Evolutionary conservation across 2,113 vertebrate species (phyloP).

Genomic region (Macroglossus sobrinus): DNA sequence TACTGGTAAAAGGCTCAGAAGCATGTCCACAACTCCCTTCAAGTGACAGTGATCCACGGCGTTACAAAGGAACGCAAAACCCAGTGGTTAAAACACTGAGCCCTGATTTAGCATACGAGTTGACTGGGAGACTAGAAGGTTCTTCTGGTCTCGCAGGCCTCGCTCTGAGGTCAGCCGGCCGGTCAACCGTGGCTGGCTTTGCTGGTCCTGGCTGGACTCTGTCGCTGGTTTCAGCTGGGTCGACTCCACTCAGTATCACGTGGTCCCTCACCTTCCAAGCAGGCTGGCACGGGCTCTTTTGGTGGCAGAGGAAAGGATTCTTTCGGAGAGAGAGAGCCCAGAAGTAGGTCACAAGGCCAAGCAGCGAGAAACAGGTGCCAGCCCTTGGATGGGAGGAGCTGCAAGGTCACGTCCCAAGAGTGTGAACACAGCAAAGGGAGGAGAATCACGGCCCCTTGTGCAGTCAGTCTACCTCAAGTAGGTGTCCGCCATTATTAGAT

Average conservation of each 20-base stretch:
- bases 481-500: rapidly evolving
- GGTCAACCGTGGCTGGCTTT: not conserved
- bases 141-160: not conserved
- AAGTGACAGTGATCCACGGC: too few species aligned
- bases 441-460: not conserved
- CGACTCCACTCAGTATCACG: not conserved
- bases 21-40: not conserved
- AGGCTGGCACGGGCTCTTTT: rapidly evolving
- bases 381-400: not conserved
- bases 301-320: not conserved
- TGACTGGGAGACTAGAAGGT: not conserved
- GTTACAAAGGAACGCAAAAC: not conserved
- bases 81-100: not conserved
- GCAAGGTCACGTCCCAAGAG: rapidly evolving
- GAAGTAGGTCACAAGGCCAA: not conserved
- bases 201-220: not conserved
- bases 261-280: not conserved
- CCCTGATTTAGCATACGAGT: not conserved
- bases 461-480: rapidly evolving
- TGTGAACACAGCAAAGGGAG: too few species aligned
- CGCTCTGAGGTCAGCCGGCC: not conserved
- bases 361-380: not conserved
- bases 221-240: not conserved
- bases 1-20: not conserved
- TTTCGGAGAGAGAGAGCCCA: too few species aligned